Base-by-base conservation (phyloP, 2,113 vertebrate genomes). In the Nesoenas mayeri region DNA sequence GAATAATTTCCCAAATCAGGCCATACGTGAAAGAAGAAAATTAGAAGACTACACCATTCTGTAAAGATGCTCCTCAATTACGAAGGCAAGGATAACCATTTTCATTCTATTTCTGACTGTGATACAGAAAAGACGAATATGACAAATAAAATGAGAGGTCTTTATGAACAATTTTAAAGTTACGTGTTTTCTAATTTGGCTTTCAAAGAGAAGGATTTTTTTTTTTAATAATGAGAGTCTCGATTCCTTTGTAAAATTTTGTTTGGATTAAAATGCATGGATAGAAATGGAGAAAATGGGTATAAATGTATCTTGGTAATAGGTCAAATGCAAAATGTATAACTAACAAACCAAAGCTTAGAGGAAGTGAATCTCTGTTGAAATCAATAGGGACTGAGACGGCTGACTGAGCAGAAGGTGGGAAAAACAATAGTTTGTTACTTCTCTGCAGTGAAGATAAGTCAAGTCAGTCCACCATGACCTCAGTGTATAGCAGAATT, bases 361-460 rank as follows among this genome's bases (percentile, higher is more conserved):
- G 73, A 91, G 50, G 17, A 72, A 89, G 48, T 32, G 73, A 81
- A 51, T 91, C 42, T 75, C 47, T 78, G 26, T 24, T 69, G 77
- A 75, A 92, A 92, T 92, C 95, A 95, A 84, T 92, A 81, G 38
- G 16, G 91, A 13, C 60, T 74, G 89, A 85, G 78, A 71, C 71
- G 61, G 65, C 75, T 93, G 91, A 60, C 73, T 85, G 70, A 95
- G 44, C 80, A 85, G 69, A 85, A 93, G 78, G 86, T 86, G 61
- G 38, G 26, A 31, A 95, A 92, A 97, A 89, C 64, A 95, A 71
- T 80, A 83, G 31, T 85, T 86, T 89, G 25, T 54, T 85, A 32
- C 74, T 56, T 93, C 62, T 88, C 64, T 79, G 47, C 25, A 83
- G 40, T 2, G 14, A 95, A 85, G 40, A 57, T 69, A 92, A 89